Conservation (phyloP, 2,888 invertebrate genomes). For the Hemaris fuciformis region DNA sequence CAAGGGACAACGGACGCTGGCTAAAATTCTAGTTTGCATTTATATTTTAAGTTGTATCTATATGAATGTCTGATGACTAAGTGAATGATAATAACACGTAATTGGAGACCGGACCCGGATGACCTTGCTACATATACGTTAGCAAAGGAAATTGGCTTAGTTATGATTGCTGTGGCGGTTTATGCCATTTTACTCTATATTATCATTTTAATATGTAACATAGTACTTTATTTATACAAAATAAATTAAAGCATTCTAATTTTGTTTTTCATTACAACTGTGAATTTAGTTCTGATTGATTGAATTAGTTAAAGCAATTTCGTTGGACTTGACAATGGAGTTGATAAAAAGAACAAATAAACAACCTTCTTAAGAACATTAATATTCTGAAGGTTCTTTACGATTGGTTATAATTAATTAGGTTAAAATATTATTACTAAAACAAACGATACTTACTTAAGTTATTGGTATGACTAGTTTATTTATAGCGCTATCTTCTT, state of each 20-base stretch:
- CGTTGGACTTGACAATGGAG: neutral
- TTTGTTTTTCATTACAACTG: slow-evolving; percentile 11
- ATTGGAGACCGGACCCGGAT: slow-evolving; percentile 48
- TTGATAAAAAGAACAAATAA: slow-evolving; percentile 12
- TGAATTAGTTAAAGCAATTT: slow-evolving; percentile 7
- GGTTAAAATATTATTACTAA: neutral
- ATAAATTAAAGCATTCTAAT: slow-evolving; percentile 16
- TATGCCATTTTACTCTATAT: slow-evolving; percentile 34
- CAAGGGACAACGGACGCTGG: slow-evolving; percentile 35
- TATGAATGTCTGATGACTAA: slow-evolving; percentile 38
- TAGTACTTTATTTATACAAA: slow-evolving; percentile 15
- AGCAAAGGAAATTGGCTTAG: slow-evolving; percentile 48
- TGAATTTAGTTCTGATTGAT: slow-evolving; percentile 8
- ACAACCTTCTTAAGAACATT: slow-evolving; percentile 11
- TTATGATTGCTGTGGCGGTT: slow-evolving; percentile 33
- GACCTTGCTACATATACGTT: slow-evolving; percentile 47
- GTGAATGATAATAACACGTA: slow-evolving; percentile 45
- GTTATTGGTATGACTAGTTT: too few species aligned
- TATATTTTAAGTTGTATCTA: slow-evolving; percentile 39
- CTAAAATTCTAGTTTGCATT: slow-evolving; percentile 48
- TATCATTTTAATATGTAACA: slow-evolving; percentile 29
- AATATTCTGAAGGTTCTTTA: neutral
- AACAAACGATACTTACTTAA: too few species aligned
- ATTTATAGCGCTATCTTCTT: neutral
- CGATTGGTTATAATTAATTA: neutral